Base-by-base conservation (phyloP, 1,140 invertebrate genomes). In the Drosophila ercepeae region DNA sequence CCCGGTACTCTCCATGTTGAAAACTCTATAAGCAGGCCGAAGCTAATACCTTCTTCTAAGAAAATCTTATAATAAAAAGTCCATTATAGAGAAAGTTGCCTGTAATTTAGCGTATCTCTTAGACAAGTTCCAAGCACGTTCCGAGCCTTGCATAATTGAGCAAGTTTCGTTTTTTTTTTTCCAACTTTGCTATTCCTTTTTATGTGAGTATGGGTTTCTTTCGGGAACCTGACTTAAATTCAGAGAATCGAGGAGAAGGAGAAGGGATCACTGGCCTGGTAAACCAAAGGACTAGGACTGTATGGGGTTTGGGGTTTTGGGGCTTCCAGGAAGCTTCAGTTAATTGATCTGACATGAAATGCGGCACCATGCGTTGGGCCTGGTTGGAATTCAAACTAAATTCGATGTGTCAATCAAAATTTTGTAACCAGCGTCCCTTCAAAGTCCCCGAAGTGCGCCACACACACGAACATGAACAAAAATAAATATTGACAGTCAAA, bases 341-440 rank as follows among this genome's bases (percentile, higher is more conserved):
- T 78, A 81, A 84, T 84, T 84, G 77, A 53, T 67, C 36, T 21
- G 60, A 67, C 64, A 44, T n/a, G 59, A 9, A 32, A 42, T 27
- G 36, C 36, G 27, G 18, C 8, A 6, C 19, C 4, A 11, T 53
- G 36, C 36, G 25, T 36, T 9, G 13, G 29, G 39, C 14, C 60
- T 65, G 59, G 21, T 21, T 23, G 3, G 39, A 67, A 67, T 63
- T 44, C 46, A 55, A 59, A 65, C 72, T 67, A 72, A 76, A 76
- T 46, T 65, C 73, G 51, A 78, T 71, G 69, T 82, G 83, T 88
- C 82, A 86, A 86, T 86, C 82, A 86, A 54, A 77, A 60, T 53
- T 53, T 53, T 55, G 58, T 63, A 55, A 68, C 58, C 75, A 14
- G 4, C 4, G 19, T 21, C 19, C 19, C 34, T 21, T 13, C 32